A percentile compares a stretch with the other conserved stretches of the same genome.
Evolutionary conservation across 35 echinoderm and acorn worm genomes (phyloP).

Genomic region (Apostichopus japonicus): DNA sequence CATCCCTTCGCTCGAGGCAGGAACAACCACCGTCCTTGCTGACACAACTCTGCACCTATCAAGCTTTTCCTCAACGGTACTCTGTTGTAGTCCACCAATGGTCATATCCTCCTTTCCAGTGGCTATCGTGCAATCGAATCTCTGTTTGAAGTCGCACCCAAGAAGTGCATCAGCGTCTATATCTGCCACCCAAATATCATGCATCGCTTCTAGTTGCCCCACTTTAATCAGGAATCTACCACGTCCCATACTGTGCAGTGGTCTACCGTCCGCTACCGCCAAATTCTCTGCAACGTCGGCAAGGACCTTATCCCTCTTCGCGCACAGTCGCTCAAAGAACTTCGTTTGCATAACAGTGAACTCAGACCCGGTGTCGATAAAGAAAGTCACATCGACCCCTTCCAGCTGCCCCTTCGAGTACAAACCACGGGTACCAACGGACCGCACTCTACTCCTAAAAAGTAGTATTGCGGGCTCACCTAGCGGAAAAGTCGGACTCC

Average conservation of each 20-base stretch:
- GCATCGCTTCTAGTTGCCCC: not conserved
- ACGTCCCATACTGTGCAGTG: not conserved
- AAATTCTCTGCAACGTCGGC: no score
- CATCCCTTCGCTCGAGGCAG: no score
- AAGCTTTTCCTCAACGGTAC: no score
- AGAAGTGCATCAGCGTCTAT: no score
- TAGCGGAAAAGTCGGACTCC: not conserved
- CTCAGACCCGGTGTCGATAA: conserved; percentile 11
- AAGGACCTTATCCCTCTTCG: not conserved
- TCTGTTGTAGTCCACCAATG: not conserved
- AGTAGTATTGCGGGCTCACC: not conserved
- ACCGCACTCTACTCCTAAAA: not conserved
- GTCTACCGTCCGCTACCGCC: conserved; percentile 24
- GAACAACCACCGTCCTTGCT: no score
- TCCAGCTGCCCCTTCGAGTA: conserved; percentile 19
- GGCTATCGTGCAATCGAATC: not conserved
- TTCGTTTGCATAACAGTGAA: conserved; percentile 25
- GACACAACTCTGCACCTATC: no score
- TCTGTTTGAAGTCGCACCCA: not conserved
- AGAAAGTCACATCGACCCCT: not conserved
- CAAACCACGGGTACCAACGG: conserved; percentile 10
- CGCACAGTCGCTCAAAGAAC: no score
- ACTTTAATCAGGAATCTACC: conserved; percentile 4
- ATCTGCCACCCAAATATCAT: conserved; percentile 42
- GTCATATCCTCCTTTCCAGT: conserved; percentile 28